A percentile compares a stretch with the other conserved stretches of the same genome.
Evolutionary conservation across 1,140 invertebrate genomes (phyloP).

Genomic region (Drosophila virilis): DNA sequence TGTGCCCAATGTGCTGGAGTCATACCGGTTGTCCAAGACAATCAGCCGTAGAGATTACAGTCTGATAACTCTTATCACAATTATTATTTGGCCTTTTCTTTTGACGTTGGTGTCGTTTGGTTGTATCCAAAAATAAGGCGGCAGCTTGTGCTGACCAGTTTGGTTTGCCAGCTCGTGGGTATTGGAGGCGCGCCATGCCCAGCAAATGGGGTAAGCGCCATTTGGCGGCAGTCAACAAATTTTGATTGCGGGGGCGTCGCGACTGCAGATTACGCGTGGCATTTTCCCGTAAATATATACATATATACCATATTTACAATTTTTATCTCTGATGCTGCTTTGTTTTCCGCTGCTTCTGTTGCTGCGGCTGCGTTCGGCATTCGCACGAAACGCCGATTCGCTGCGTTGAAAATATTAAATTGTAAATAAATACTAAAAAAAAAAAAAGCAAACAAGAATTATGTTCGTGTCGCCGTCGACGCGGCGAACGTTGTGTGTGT

Average conservation of each 20-base stretch:
- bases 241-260: slow-evolving; percentile 29
- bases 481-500: slow-evolving; percentile 15
- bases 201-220: slow-evolving; percentile 29
- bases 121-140: slow-evolving; percentile 6
- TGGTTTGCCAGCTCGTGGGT: slow-evolving; percentile 43
- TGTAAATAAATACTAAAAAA: slow-evolving; percentile 63
- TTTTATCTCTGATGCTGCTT: slow-evolving; percentile 27
- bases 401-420: slow-evolving; percentile 63
- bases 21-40: slow-evolving; percentile 3
- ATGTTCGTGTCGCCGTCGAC: slow-evolving; percentile 59
- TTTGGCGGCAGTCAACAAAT: background rate
- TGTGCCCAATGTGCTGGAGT: slow-evolving; percentile 29
- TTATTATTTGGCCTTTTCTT: background rate
- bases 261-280: slow-evolving; percentile 13
- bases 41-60: slow-evolving; percentile 26
- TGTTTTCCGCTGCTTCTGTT: background rate
- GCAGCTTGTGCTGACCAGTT: slow-evolving; percentile 36
- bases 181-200: slow-evolving; percentile 45
- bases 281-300: slow-evolving; percentile 7
- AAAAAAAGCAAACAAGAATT: slow-evolving; percentile 40
- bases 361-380: slow-evolving; percentile 30
- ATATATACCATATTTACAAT: slow-evolving; percentile 40
- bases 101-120: background rate
- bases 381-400: slow-evolving; percentile 40
- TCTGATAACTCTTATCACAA: slow-evolving; percentile 38